Evolutionary conservation across 2,797 vertebrate species (phyloP), one percentile per base, ranked within the genome.

Genomic region (Neoniphon sammara): DNA sequence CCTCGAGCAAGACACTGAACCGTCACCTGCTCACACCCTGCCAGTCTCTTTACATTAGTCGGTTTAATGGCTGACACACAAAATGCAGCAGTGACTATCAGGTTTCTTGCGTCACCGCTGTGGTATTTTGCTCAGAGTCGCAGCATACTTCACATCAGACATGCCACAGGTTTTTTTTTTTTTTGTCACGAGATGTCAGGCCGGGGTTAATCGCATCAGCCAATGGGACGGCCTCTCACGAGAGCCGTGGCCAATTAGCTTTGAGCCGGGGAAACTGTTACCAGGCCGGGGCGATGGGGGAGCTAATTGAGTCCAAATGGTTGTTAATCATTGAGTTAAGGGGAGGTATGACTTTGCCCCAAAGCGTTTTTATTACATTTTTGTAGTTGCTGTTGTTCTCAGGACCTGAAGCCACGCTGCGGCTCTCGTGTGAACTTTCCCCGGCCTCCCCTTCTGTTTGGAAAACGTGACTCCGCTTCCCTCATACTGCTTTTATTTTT

Each of bases 271-370:
- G 46, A 77, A 85, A 83, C 71, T 1, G 77, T 85, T 77, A 46
- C 75, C 73, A 39, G 49, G 64, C 3, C 12, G 25, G 73, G 62
- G 79, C 36, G 31, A 49, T 44, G 1, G 60, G 66, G 61, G 65
- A 7, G 58, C 30, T 82, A 82, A 89, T 79, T 61, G 73, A 81
- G 71, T 80, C 81, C 82, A 82, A 87, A 84, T 87, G 86, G 66
- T 72, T 54, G 66, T 52, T 79, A 83, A 72, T 83, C 64, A 79
- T 66, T 0, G 30, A 52, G 73, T 82, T 80, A 66, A 74, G 53
- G 36, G 23, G n/a, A 49, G 62, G 63, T 46, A 21, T 21, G 66
- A 70, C 66, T 77, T 73, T 50, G 58, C 42, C 66, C 57, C 2
- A 21, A 61, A 64, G 36, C 31, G 4, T 57, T 42, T 70, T 27